A percentile compares a stretch with the other conserved stretches of the same genome.
These are phyloP conservation scores for Natator depressus DNA, from an alignment of 2,113 vertebrate species.

Conservation along the genomic window DNA sequence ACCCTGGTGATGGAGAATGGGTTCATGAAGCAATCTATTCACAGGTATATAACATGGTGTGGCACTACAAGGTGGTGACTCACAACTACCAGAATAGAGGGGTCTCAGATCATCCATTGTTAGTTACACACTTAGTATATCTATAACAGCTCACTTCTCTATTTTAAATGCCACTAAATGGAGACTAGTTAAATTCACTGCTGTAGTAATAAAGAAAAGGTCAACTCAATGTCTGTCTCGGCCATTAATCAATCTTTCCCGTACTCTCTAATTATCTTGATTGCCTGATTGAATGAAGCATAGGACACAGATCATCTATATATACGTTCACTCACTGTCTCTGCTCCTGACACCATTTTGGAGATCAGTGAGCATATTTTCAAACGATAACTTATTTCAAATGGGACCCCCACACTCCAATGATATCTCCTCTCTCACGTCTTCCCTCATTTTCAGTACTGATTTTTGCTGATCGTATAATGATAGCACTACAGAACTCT, in stretches of 20 bases:
- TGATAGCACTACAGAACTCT: conserved; percentile 30
- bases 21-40: conserved; percentile 25
- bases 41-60: background rate
- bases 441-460: conserved; percentile 11
- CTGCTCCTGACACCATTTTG: conserved; percentile 4
- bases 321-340: conserved; percentile 32
- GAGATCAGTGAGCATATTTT: conserved; percentile 13
- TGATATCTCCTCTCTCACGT: conserved; percentile 1
- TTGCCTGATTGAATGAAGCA: conserved; percentile 66
- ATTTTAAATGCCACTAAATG: conserved; percentile 60
- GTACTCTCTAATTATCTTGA: conserved; percentile 72
- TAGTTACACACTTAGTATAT: conserved; percentile 58
- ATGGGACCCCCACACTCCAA: background rate
- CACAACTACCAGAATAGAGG: background rate
- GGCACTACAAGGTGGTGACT: conserved; percentile 15
- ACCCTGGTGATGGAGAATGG: conserved; percentile 4
- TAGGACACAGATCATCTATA: conserved; percentile 60
- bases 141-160: conserved; percentile 50
- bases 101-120: conserved; percentile 10
- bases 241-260: conserved; percentile 73
- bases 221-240: conserved; percentile 67
- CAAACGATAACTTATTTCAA: background rate
- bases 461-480: conserved; percentile 38
- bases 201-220: conserved; percentile 68
- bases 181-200: conserved; percentile 64